Evolutionary conservation across 1,140 invertebrate genomes (phyloP).

Genomic region (Drosophila ercepeae): DNA sequence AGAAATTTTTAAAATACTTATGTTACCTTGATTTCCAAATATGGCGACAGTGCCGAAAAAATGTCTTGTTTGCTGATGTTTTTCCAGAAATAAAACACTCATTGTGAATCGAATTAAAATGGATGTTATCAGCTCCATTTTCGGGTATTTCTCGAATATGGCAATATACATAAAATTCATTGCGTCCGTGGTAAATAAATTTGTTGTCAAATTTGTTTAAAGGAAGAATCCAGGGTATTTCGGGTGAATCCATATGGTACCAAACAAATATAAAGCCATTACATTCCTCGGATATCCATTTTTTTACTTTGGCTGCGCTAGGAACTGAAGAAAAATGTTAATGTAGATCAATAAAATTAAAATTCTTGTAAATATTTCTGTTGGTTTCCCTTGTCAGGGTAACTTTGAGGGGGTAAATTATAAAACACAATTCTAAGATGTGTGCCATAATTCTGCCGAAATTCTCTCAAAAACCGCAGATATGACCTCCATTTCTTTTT

Average conservation of each 20-base stretch:
- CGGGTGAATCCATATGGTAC: slow-evolving; percentile 91
- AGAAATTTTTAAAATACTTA: neutral
- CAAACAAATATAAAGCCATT: slow-evolving; percentile 92
- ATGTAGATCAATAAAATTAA: neutral
- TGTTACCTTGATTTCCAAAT: slow-evolving; percentile 69
- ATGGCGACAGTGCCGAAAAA: slow-evolving; percentile 46
- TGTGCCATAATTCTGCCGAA: too few relatives aligned
- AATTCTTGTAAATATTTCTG: neutral
- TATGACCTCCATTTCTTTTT: too few relatives aligned
- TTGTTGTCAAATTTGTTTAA: slow-evolving; percentile 85
- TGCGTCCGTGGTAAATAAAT: slow-evolving; percentile 90
- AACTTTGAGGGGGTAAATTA: too few relatives aligned
- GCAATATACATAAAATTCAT: slow-evolving; percentile 90
- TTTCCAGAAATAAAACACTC: slow-evolving; percentile 86
- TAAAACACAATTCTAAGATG: too few relatives aligned
- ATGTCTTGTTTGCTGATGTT: slow-evolving; percentile 61
- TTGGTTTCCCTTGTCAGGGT: too few relatives aligned
- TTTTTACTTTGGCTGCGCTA: slow-evolving; percentile 86
- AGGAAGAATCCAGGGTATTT: slow-evolving; percentile 88
- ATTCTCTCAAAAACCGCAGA: too few relatives aligned
- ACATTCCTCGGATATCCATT: slow-evolving; percentile 88
- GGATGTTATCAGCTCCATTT: slow-evolving; percentile 94
- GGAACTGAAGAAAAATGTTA: slow-evolving; percentile 78
- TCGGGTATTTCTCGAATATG: slow-evolving; percentile 96
- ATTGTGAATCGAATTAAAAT: slow-evolving; percentile 91